A percentile compares a stretch with the other conserved stretches of the same genome.
Conservation (phyloP, 2,888 invertebrate species). For the Drosophila fulvimacula region DNA sequence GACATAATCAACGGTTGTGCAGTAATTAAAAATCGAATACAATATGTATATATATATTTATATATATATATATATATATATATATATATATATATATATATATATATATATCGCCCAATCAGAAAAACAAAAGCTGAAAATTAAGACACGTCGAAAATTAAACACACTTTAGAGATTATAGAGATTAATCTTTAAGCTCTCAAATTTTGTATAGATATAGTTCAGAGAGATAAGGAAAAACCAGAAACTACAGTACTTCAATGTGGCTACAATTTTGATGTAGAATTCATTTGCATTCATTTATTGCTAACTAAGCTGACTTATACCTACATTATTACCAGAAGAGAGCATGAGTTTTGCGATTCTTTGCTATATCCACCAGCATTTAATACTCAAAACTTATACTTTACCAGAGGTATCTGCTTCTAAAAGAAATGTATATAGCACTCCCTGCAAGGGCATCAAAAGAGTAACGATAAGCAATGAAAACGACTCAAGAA, state of each 20-base stretch:
- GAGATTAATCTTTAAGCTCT: background rate
- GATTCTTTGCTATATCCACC: too few relatives aligned
- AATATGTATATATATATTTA: conserved; percentile 13
- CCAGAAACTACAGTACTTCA: background rate
- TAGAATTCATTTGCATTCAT: background rate
- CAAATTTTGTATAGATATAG: background rate
- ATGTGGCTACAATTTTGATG: background rate
- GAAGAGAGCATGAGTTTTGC: background rate
- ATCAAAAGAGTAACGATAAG: conserved; percentile 27
- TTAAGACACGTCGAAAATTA: conserved; percentile 1
- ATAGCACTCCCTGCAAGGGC: background rate
- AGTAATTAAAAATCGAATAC: conserved; percentile 61
- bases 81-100: background rate
- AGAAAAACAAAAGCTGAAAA: conserved; percentile 23
- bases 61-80: background rate
- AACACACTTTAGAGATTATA: background rate
- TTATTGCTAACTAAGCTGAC: background rate
- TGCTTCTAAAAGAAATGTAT: background rate
- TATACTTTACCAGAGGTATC: background rate
- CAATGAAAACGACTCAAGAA: conserved; percentile 29
- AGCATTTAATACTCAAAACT: background rate
- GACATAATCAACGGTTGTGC: conserved; percentile 49
- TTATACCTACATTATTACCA: background rate
- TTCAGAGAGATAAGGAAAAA: background rate
- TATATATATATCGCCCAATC: conserved; percentile 8